Evolutionary conservation across 2,888 invertebrate genomes (phyloP), one percentile per base, ranked within the genome.

Genomic region (Pheosia gnoma): DNA sequence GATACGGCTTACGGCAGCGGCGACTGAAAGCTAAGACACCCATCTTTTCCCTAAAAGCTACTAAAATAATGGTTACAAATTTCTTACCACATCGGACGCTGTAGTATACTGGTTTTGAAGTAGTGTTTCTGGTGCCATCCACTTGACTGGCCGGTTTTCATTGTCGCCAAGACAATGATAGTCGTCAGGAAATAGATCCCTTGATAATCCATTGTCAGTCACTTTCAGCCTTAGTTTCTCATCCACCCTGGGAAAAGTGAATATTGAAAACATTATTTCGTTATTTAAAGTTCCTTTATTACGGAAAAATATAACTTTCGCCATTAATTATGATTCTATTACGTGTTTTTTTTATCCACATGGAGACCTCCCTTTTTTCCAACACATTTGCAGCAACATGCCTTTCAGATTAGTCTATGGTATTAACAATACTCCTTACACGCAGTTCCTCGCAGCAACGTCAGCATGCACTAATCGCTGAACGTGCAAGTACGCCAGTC

Each of bases 131-230:
- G 98, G 94, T 0, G 98, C 96, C 94, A 98, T 95, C 98, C 98
- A 99, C 90, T 98, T 98, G 71, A 99, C 96, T 1, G 99, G 98
- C 63, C 98, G 94, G 87, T 98, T 98, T 85, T 98, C 98, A 83
- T 98, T 98, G 91, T 98, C 98, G 3, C 97, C 98, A 66, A 98
- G 94, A 88, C 98, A 98, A 87, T 98, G 97, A 90, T 99, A 99
- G 89, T 99, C 99, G 70, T 95, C 96, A 13, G 98, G 97, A 92
- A 98, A 99, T 67, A 99, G 93, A 88, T 99, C 99, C 61, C 98
- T 95, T 45, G 98, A 96, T 71, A 99, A 89, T 49, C 98, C 97
- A 82, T 96, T 97, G 91, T 99, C 99, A 45, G 97, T 96, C 78
- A 99, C 94, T 90, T 97, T 97, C 73, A 98, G 96, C 82, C 96